phyloP scores from a whole-genome alignment of 2,888 invertebrate genomes.

The Sarcophaga carnaria region DNA sequence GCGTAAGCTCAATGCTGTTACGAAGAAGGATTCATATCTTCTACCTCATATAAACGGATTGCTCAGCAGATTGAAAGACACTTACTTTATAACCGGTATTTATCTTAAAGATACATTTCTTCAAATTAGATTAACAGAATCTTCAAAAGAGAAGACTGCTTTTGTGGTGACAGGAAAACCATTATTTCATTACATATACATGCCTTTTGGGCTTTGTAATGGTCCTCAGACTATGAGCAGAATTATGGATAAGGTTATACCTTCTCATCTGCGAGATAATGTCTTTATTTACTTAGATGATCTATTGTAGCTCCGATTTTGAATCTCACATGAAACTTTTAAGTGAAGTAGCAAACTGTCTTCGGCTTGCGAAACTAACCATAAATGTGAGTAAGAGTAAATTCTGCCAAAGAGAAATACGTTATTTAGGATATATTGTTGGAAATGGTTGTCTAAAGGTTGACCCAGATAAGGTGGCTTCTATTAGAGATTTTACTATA shows the following conservation, averaged over 20 bases:
- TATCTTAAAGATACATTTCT: constrained; percentile 59
- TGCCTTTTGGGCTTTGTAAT: no score
- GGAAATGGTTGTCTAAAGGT: no score
- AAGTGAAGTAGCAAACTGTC: constrained; percentile 17
- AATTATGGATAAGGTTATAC: not conserved
- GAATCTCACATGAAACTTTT: constrained; percentile 15
- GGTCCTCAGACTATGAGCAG: no score
- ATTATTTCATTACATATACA: no score
- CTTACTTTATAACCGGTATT: constrained; percentile 57
- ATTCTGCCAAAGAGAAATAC: not conserved
- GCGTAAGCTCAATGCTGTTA: not conserved
- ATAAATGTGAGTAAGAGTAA: no score
- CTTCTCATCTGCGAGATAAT: constrained; percentile 10
- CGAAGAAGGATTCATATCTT: constrained; percentile 59
- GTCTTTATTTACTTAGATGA: constrained; percentile 38
- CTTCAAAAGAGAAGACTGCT: constrained; percentile 70
- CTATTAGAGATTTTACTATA: no score
- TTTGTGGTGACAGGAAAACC: constrained; percentile 70
- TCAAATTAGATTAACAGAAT: constrained; percentile 48
- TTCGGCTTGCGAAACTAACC: not conserved
- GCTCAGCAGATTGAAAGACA: constrained; percentile 48
- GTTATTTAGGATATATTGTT: constrained; percentile 5
- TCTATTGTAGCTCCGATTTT: constrained; percentile 23
- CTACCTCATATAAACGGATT: constrained; percentile 62
- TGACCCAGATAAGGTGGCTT: no score